Conservation (phyloP, 2,888 invertebrate genomes). For the Macrosiphum euphorbiae region DNA sequence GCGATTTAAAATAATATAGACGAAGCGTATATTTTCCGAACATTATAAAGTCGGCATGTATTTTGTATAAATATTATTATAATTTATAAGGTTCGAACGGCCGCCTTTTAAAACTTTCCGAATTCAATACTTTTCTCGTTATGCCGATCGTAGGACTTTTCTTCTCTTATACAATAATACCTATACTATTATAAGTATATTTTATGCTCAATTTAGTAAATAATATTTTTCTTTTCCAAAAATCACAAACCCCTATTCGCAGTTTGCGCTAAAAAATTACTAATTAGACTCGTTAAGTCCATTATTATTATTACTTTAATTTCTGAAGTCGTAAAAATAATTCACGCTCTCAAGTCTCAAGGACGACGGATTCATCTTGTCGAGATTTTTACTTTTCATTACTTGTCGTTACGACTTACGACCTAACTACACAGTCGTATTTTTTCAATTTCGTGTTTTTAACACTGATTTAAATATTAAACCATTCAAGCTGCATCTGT, state of each 20-base stretch:
- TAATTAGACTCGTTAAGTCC: background rate
- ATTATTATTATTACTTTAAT: background rate
- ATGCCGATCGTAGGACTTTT: background rate
- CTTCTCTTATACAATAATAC: background rate
- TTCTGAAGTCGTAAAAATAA: background rate
- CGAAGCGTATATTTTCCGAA: background rate
- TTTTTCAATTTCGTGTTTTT: too few relatives aligned
- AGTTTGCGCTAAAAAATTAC: background rate
- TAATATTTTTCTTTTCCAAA: background rate
- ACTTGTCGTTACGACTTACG: too few relatives aligned
- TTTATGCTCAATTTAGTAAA: background rate
- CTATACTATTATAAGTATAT: too few relatives aligned
- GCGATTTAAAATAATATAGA: too few relatives aligned
- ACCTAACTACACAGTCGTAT: background rate
- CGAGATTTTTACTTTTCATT: too few relatives aligned
- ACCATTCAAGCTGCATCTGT: background rate
- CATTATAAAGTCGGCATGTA: background rate
- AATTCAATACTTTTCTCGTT: background rate
- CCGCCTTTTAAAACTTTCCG: background rate
- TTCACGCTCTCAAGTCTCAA: too few relatives aligned
- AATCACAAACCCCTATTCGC: background rate
- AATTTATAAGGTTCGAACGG: background rate
- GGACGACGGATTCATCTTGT: too few relatives aligned
- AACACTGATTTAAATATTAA: background rate
- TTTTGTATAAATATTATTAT: background rate